phyloP scores from a whole-genome alignment of 2,113 vertebrate species.

The Ciconia stormi region DNA sequence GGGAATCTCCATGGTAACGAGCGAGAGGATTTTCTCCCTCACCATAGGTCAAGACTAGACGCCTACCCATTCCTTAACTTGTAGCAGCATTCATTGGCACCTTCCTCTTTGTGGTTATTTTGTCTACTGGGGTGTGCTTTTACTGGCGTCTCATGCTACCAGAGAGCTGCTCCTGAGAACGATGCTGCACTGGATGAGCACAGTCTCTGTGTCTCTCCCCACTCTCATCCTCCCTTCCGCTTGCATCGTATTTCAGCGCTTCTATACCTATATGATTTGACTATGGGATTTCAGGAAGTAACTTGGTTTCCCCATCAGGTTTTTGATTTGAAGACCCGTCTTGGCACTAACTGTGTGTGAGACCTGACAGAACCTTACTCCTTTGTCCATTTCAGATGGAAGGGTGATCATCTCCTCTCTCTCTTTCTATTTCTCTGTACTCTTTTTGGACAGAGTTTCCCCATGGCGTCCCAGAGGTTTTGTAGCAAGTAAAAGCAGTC shows the following conservation, averaged over 20 bases:
- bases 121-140: background rate
- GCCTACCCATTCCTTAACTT: conserved; percentile 20
- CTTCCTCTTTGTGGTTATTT: background rate
- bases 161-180: background rate
- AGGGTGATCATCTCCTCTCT: background rate
- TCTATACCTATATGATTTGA: background rate
- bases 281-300: background rate
- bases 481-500: background rate
- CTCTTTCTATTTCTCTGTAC: background rate
- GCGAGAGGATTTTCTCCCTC: conserved; percentile 13
- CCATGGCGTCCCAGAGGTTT: background rate
- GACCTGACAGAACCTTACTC: background rate
- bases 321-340: background rate
- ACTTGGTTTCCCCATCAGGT: background rate
- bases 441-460: background rate
- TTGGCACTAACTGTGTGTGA: background rate
- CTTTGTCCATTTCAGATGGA: background rate
- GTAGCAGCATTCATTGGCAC: background rate
- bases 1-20: conserved; percentile 44
- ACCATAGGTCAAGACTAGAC: conserved; percentile 7
- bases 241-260: background rate
- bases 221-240: background rate
- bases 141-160: background rate
- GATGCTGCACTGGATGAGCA: background rate
- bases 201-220: background rate